Evolutionary conservation across 2,888 invertebrate genomes (phyloP), one percentile per base, ranked within the genome.

Genomic region (Xestobium rufovillosum): DNA sequence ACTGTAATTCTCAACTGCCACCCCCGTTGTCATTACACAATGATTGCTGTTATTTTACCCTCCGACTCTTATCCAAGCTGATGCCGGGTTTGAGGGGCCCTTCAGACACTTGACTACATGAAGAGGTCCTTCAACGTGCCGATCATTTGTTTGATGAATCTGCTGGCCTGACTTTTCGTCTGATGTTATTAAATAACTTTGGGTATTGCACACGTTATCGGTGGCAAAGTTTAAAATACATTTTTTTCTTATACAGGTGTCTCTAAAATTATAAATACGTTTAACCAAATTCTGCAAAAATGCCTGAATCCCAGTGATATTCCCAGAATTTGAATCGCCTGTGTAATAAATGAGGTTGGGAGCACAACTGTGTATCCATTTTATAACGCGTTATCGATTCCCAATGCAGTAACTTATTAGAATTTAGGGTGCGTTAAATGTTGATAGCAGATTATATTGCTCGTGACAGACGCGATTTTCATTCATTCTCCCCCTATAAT

Each of bases 61-160:
- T n/a, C 50, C 49, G 40, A 37, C 47, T 47, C 52, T 49, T 41
- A 49, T 50, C 45, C 41, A 44, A 52, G 48, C 44, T 48, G n/a
- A n/a, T n/a, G n/a, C n/a, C n/a, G 50, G 40, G 46, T 56, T 56
- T 56, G 44, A 51, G 50, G 53, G 52, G 49, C 55, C 43, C 57
- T 57, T 37, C 43, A 53, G 36, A 36, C 52, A 48, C 57, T 59
- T 54, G 56, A 59, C 57, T 56, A 53, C 54, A 57, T 58, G 57
- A 57, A 60, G 59, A 49, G 55, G 43, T 50, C 35, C 57, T 59
- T 44, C 51, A 59, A 60, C 59, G 58, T 60, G 58, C 57, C 59
- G 56, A 60, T 60, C 59, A 55, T 59, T 58, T 58, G 56, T 58
- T 59, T 59, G 57, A 57, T 56, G 55, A 58, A 56, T 56, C 52